Conservation (phyloP, 30 jellyfish, hydroid and myxozoan genomes). For the Euphysa ruthae region DNA sequence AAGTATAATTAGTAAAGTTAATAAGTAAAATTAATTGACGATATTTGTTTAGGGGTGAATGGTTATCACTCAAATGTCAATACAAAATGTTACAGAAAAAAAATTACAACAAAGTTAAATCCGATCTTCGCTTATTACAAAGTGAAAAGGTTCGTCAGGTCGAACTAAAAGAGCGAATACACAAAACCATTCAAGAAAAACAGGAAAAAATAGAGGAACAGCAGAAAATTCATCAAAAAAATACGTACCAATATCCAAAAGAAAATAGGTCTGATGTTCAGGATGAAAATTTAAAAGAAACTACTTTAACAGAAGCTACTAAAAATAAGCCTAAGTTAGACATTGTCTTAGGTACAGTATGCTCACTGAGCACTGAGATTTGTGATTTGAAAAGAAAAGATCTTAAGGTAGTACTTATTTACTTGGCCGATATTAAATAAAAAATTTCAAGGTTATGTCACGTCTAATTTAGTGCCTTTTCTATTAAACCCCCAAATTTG, state of each 20-base stretch:
- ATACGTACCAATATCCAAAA: background rate
- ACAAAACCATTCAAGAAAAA: constrained; percentile 2
- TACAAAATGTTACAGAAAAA: background rate
- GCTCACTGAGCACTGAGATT: background rate
- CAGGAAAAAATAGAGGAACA: background rate
- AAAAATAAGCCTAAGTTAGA: background rate
- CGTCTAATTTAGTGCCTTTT: too few species aligned
- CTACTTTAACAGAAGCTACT: too few species aligned
- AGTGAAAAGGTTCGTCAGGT: constrained; percentile 20
- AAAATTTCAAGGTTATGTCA: too few species aligned
- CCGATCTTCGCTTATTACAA: background rate
- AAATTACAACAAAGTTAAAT: background rate
- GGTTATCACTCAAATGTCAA: constrained; percentile 4
- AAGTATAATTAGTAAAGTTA: too few species aligned
- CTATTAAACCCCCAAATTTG: too few species aligned
- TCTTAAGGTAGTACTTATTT: background rate
- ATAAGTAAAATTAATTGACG: too few species aligned
- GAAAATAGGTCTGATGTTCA: too few species aligned
- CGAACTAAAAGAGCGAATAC: constrained; percentile 7
- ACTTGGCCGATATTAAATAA: too few species aligned
- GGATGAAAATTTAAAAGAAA: too few species aligned
- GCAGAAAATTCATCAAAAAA: background rate
- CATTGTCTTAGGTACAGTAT: background rate
- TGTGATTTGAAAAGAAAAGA: background rate
- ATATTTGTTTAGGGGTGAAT: constrained; percentile 8